Evolutionary conservation across 2,888 invertebrate genomes (phyloP), one percentile per base, ranked within the genome.

Genomic region (Choreutis nemorana): DNA sequence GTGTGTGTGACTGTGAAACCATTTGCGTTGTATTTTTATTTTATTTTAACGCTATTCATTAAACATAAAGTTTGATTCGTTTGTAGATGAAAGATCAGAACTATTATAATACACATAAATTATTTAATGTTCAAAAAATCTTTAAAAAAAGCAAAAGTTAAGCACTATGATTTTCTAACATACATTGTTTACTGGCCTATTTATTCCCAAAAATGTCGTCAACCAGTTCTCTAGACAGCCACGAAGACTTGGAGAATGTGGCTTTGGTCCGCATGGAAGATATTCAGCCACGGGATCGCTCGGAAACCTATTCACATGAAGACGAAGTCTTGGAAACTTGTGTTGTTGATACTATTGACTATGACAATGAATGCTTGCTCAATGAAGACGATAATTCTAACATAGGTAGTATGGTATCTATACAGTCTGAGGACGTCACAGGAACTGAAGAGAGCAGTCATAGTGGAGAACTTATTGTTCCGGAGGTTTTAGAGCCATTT

Each of bases 191-290:
- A n/a, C n/a, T n/a, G n/a, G n/a, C n/a, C n/a, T n/a, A n/a, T n/a
- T n/a, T n/a, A n/a, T n/a, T n/a, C n/a, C n/a, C n/a, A 36, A 37
- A 28, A 44, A 72, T 72, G 72, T 63, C 70, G 34, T 47, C 59
- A 28, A 40, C 45, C 28, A 57, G 41, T 40, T 50, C 53, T 34
- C 44, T 68, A 31, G 71, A 68, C 40, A 55, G 45, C 25, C 31
- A 36, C 34, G 73, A 73, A 34, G 71, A 72, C 34, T 41, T 71
- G 31, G 71, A 65, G 31, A 63, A 63, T 44, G 59, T 71, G n/a
- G 60, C 64, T 11, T 45, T 72, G 12, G 73, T 73, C 16, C 63
- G 68, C 27, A 67, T 73, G 72, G 65, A 63, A 27, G 75, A 73
- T 29, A 62, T 73, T 0, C 72, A 72, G 34, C 71, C 73, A 3